Conservation (phyloP, 2,797 vertebrate genomes). For the Propithecus deckenii region DNA sequence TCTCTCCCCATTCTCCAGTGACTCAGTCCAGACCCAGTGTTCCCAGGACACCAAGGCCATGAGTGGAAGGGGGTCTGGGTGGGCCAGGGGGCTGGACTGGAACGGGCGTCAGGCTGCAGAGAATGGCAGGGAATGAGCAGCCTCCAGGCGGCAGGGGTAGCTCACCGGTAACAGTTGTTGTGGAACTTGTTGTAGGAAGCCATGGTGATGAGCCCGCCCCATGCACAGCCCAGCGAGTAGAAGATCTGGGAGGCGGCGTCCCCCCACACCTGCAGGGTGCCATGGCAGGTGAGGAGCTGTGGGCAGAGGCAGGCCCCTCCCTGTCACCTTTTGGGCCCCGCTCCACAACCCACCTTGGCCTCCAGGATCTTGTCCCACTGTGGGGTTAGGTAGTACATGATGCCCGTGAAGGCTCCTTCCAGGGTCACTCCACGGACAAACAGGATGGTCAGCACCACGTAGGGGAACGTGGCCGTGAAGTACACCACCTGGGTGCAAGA, state of each 20-base stretch:
- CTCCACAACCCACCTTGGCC: constrained; percentile 91
- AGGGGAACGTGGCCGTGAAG: constrained; percentile 99
- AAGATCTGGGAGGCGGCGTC: constrained; percentile 99
- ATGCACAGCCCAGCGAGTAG: constrained; percentile 98
- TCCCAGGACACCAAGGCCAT: neutral
- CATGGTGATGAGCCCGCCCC: constrained; percentile 99
- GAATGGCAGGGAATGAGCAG: neutral
- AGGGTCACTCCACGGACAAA: constrained; percentile 97
- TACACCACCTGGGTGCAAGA: constrained; percentile 92
- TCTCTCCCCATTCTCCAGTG: neutral
- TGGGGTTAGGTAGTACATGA: constrained; percentile 98
- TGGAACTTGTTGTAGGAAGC: constrained; percentile 99
- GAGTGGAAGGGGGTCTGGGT: neutral
- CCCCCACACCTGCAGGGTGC: constrained; percentile 93
- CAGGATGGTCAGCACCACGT: constrained; percentile 97
- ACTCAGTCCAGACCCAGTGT: neutral
- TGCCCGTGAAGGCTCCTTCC: constrained; percentile 95
- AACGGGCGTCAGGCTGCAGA: neutral
- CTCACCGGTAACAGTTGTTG: constrained; percentile 99
- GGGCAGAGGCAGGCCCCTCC: neutral
- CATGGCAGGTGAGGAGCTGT: neutral
- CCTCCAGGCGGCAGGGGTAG: neutral
- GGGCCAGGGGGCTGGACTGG: neutral
- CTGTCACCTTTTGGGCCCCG: fast-evolving
- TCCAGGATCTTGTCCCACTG: constrained; percentile 99